Conservation (phyloP, 1,140 invertebrate genomes). For the Bombus vancouverensis region DNA sequence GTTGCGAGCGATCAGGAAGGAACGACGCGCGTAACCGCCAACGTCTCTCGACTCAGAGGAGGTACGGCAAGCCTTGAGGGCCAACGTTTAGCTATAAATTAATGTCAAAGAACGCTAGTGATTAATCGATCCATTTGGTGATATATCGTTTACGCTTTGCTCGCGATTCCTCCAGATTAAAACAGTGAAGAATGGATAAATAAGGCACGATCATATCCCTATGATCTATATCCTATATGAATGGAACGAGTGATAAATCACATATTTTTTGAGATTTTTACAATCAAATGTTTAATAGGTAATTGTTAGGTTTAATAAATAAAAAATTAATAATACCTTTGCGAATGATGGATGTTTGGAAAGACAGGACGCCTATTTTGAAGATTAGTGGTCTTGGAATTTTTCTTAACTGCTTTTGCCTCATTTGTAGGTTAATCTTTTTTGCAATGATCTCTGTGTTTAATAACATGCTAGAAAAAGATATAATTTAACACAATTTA, state of each 20-base stretch:
- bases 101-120: slow-evolving; percentile 19
- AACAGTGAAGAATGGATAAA: not conserved
- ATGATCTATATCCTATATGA: not conserved
- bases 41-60: not conserved
- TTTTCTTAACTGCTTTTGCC: not conserved
- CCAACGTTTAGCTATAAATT: slow-evolving; percentile 41
- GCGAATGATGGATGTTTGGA: no score
- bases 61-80: not conserved
- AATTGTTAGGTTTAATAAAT: not conserved
- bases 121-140: slow-evolving; percentile 33
- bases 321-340: not conserved
- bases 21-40: not conserved
- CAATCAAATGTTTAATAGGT: not conserved
- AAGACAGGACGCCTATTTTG: not conserved
- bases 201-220: not conserved
- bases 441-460: not conserved
- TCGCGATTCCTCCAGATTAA: not conserved
- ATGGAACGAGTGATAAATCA: not conserved
- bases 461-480: not conserved
- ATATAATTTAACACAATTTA: not conserved
- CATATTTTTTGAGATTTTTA: not conserved
- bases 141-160: not conserved
- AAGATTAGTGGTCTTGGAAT: not conserved
- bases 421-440: not conserved
- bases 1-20: slow-evolving; percentile 14